These are phyloP conservation scores for Sebastes iracundus DNA, from an alignment of 2,797 vertebrate genomes.

Conservation along the genomic window DNA sequence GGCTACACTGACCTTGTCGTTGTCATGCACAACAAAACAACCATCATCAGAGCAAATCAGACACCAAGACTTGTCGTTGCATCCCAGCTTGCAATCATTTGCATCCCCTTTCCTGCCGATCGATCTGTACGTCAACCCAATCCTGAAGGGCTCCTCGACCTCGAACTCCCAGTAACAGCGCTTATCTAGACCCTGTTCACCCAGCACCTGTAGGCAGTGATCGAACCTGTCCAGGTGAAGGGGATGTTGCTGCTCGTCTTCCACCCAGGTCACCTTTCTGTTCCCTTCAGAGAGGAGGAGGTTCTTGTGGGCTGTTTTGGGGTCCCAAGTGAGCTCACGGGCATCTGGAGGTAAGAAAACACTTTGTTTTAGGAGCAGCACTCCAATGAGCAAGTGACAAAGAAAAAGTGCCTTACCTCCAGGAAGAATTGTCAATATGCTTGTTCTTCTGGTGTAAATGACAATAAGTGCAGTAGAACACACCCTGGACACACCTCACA, in stretches of 20 bases:
- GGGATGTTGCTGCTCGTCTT: neutral
- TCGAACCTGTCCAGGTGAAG: neutral
- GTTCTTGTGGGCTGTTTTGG: slow-evolving; percentile 5
- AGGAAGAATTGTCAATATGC: neutral
- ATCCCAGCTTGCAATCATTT: neutral
- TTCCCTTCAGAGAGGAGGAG: slow-evolving; percentile 42
- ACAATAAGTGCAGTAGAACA: neutral
- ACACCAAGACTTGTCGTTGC: slow-evolving; percentile 43
- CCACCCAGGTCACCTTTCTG: slow-evolving; percentile 39
- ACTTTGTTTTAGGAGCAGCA: neutral
- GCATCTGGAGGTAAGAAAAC: slow-evolving; percentile 41
- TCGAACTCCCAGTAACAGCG: slow-evolving; percentile 57
- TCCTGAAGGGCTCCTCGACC: neutral
- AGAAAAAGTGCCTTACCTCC: neutral
- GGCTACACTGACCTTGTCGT: fast-evolving
- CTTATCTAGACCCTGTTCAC: slow-evolving; percentile 20
- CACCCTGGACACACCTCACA: too few species aligned
- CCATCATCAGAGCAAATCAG: neutral
- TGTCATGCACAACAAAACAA: neutral
- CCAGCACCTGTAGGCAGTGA: slow-evolving; percentile 8
- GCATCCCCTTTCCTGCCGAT: neutral
- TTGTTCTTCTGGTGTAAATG: neutral
- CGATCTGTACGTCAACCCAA: slow-evolving; percentile 24
- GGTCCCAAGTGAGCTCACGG: slow-evolving; percentile 32
- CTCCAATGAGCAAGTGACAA: neutral